Evolutionary conservation across 2,797 vertebrate species (phyloP).

Genomic region (Phyllotis vaccarum): DNA sequence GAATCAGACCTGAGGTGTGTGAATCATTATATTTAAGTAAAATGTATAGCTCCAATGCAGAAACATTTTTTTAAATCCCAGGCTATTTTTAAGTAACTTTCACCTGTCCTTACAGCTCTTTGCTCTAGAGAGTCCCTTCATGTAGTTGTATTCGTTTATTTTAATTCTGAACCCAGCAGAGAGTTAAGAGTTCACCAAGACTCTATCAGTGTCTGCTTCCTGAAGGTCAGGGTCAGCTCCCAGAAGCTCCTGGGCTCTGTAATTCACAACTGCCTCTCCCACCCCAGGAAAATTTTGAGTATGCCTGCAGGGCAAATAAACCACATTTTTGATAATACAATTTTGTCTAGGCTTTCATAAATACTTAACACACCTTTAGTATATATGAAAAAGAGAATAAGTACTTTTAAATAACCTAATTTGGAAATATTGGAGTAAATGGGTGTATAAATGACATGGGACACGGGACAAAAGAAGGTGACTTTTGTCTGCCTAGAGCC

Average conservation of each 20-base stretch:
- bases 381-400: background rate
- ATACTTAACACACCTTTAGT: background rate
- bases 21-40: background rate
- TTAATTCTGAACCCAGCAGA: background rate
- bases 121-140: background rate
- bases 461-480: background rate
- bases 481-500: background rate
- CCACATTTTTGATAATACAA: background rate
- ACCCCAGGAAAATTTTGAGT: background rate
- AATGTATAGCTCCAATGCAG: background rate
- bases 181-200: background rate
- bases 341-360: slow-evolving; percentile 6
- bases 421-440: background rate
- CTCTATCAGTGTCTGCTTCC: background rate
- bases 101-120: background rate
- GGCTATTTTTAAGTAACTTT: background rate
- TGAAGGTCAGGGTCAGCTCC: background rate
- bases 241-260: background rate
- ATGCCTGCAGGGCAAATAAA: background rate
- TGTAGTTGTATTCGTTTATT: background rate
- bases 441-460: background rate
- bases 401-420: background rate
- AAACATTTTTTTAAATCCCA: background rate
- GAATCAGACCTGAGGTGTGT: background rate
- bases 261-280: background rate